Base-by-base conservation (phyloP, 2,888 invertebrate species). In the Acleris laterana region DNA sequence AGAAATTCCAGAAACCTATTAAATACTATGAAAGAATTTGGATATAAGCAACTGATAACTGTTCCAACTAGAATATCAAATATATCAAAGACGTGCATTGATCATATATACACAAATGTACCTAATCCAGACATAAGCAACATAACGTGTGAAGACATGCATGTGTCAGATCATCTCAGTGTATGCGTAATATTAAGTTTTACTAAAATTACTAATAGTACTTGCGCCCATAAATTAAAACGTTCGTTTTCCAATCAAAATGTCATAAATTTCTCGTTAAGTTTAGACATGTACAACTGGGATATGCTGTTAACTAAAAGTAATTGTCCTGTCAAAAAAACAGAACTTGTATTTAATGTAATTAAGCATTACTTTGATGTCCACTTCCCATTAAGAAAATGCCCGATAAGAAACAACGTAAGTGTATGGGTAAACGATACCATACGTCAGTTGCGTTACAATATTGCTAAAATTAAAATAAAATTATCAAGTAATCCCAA, bases 101-200 rank as follows among this genome's bases (percentile, higher is more conserved):
- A 57, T 28, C 46, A 46, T 13, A 28, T n/a, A 9, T 48, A 48
- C 17, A 25, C 48, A 5, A 57, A 57, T 48, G 17, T 57, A 28
- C 6, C 17, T 2, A 57, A 48, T 17, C 46, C n/a, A 5, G n/a
- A 42, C 42, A 55, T 42, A 42, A 5, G 3, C 3, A 19, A 55
- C 11, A 11, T 55, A 42, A 42, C 19, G 0, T 55, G 55, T 38
- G 1, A 19, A 4, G 55, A 55, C 22, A 42, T 55, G 55, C 5
- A 55, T 20, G 19, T 55, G 19, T 55, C 55, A 20, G 55, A 55
- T 11, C 55, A 55, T 7, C 16, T 55, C 9, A 25, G 42, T 19
- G 19, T 19, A 19, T 28, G 28, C 4, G 28, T 28, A 28, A 5
- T 28, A 28, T 28, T 28, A 28, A 1, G 6, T 28, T 28, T 28